A percentile compares a stretch with the other conserved stretches of the same genome.
phyloP scores from a whole-genome alignment of 2,888 invertebrate species.

The Steinernema carpocapsae region DNA sequence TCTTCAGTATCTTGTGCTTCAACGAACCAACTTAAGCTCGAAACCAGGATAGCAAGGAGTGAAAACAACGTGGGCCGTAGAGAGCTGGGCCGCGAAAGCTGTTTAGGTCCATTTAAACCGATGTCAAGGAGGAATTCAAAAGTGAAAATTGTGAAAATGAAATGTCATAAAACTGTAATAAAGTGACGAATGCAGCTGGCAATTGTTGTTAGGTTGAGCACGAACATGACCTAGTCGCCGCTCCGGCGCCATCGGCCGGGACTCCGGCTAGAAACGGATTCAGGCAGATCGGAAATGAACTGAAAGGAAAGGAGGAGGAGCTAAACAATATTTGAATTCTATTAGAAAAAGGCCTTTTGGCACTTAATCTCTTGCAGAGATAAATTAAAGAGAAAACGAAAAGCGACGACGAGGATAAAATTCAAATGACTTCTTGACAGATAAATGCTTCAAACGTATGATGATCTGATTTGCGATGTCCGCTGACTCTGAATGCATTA shows the following conservation, averaged over 20 bases:
- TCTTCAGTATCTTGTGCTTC: too few relatives aligned
- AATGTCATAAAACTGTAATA: slow-evolving; percentile 29
- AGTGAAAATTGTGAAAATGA: neutral
- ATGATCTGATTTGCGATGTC: slow-evolving; percentile 7
- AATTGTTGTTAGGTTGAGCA: neutral
- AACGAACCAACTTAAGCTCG: too few relatives aligned
- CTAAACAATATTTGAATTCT: slow-evolving; percentile 11
- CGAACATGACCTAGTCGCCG: neutral
- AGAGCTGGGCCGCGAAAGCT: too few relatives aligned
- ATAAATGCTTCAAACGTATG: neutral
- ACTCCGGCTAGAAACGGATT: neutral
- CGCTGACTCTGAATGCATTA: neutral
- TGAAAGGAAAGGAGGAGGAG: slow-evolving; percentile 1
- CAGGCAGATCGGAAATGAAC: neutral
- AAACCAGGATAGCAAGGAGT: too few relatives aligned
- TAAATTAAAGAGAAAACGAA: neutral
- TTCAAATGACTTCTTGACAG: neutral
- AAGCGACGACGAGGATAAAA: neutral
- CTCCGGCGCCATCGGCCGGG: neutral
- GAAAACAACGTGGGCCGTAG: too few relatives aligned
- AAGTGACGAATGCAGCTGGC: neutral
- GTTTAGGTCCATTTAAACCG: too few relatives aligned
- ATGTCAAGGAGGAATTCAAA: neutral
- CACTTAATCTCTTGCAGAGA: neutral
- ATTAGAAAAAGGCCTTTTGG: neutral